Percentiles rank a stretch among this genome's conserved stretches.
Conservation (phyloP, 2,113 vertebrate genomes). For the Vidua macroura region DNA sequence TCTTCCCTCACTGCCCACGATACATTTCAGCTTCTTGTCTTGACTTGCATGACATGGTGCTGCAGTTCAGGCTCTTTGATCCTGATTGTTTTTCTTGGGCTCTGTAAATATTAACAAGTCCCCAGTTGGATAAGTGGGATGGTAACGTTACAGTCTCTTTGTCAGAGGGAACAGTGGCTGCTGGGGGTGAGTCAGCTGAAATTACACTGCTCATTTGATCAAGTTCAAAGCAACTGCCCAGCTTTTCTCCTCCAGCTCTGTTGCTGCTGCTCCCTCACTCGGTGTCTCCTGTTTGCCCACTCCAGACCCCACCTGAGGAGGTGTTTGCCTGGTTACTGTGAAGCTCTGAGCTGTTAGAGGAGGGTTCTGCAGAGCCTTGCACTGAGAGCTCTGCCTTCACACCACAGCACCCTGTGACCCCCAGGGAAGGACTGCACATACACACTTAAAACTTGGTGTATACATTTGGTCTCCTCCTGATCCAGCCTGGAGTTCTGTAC, state of each 20-base stretch:
- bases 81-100: not conserved
- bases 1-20: not conserved
- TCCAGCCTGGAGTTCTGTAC: not conserved
- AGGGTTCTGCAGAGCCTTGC: not conserved
- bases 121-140: not conserved
- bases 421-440: not conserved
- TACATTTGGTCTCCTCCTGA: not conserved
- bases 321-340: not conserved
- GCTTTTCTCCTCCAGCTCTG: not conserved
- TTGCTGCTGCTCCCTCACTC: not conserved
- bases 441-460: fast-evolving
- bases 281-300: not conserved
- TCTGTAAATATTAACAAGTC: slow-evolving; percentile 15
- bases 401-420: not conserved
- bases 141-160: not conserved
- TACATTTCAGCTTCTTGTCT: not conserved
- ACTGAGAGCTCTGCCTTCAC: not conserved
- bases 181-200: not conserved
- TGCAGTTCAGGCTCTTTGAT: not conserved
- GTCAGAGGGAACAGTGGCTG: not conserved
- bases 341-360: not conserved
- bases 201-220: not conserved
- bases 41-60: not conserved
- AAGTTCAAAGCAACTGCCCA: not conserved
- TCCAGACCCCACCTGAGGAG: not conserved